These are phyloP conservation scores for Temnothorax nylanderi DNA, from an alignment of 1,140 invertebrate genomes.

Conservation along the genomic window DNA sequence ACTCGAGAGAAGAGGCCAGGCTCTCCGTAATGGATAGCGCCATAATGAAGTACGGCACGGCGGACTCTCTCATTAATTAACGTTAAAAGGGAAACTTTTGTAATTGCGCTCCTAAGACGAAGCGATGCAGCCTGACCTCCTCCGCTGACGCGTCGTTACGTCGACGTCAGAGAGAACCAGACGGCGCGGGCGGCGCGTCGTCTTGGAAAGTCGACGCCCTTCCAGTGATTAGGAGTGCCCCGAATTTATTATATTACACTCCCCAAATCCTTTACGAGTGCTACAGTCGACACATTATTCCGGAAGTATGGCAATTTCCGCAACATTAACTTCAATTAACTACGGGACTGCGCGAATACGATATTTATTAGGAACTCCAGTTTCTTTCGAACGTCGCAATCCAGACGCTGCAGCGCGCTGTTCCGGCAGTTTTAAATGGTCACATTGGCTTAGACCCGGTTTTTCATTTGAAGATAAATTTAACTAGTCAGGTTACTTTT, in stretches of 20 bases:
- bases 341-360: not conserved
- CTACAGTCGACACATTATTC: not conserved
- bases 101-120: slow-evolving; percentile 70
- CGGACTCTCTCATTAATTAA: slow-evolving; percentile 74
- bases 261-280: not conserved
- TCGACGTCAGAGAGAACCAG: slow-evolving; percentile 22
- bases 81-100: slow-evolving; percentile 75
- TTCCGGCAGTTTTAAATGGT: not conserved
- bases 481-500: too few species aligned
- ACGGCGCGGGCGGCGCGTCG: not conserved
- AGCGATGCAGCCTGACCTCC: slow-evolving; percentile 60
- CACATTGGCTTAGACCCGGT: not conserved
- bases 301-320: too few species aligned
- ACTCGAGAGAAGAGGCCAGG: slow-evolving; percentile 53
- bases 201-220: slow-evolving; percentile 35
- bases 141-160: slow-evolving; percentile 30
- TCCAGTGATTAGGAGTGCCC: slow-evolving; percentile 1
- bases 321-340: not conserved
- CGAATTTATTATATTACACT: slow-evolving; percentile 38
- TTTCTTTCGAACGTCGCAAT: not conserved
- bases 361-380: not conserved
- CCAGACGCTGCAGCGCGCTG: too few species aligned
- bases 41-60: slow-evolving; percentile 68
- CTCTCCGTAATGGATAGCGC: slow-evolving; percentile 69
- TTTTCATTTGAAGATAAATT: too few species aligned